These are phyloP conservation scores for Polyergus mexicanus DNA, from an alignment of 1,140 invertebrate species.

Conservation along the genomic window DNA sequence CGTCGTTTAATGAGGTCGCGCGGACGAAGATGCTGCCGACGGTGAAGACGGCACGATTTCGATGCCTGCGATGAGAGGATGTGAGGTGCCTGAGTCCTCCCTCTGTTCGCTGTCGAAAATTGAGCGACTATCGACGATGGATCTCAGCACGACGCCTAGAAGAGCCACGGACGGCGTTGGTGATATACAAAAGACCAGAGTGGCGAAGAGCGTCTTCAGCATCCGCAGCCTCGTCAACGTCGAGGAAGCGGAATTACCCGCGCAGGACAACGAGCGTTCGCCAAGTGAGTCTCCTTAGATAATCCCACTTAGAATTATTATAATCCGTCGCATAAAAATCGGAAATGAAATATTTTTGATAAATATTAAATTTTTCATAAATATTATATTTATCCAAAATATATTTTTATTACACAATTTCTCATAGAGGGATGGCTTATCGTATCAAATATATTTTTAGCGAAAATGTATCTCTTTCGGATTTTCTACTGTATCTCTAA, in stretches of 20 bases:
- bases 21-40: conserved; percentile 11
- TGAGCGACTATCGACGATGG: conserved; percentile 74
- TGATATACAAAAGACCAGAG: conserved; percentile 85
- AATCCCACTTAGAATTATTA: not conserved
- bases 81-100: not conserved
- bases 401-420: too few species aligned
- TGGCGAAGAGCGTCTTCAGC: conserved; percentile 88
- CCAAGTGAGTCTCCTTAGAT: conserved; percentile 69
- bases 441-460: too few species aligned
- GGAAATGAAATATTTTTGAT: not conserved
- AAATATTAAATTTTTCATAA: not conserved
- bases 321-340: not conserved
- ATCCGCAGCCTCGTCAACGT: conserved; percentile 87
- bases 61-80: conserved; percentile 23
- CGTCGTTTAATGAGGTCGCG: conserved; percentile 21
- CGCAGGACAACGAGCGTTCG: conserved; percentile 65
- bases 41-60: conserved; percentile 27
- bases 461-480: not conserved
- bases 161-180: conserved; percentile 77
- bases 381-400: too few species aligned
- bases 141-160: conserved; percentile 84
- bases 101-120: not conserved
- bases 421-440: too few species aligned
- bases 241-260: conserved; percentile 80
- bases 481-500: not conserved